A percentile compares a stretch with the other conserved stretches of the same genome.
Conservation (phyloP, 2,113 vertebrate genomes). For the Vombatus ursinus region DNA sequence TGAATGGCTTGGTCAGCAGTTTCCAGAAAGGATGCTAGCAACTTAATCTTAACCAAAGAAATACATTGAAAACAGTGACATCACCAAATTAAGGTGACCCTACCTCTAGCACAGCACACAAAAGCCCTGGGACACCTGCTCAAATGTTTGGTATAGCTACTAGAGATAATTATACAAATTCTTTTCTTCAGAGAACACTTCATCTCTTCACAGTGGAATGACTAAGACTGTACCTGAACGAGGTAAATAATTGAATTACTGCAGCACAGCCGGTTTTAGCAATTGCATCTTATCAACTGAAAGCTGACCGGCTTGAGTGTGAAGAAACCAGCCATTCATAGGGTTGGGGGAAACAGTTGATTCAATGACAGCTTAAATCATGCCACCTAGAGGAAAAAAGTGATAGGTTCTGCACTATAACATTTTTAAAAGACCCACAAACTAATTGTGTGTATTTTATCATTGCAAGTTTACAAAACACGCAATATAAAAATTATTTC, state of each 20-base stretch:
- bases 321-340: slow-evolving; percentile 24
- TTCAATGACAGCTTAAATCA: slow-evolving; percentile 49
- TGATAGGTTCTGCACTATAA: neutral
- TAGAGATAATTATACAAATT: neutral
- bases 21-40: slow-evolving; percentile 71
- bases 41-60: slow-evolving; percentile 73
- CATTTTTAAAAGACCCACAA: neutral
- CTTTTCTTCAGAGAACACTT: slow-evolving; percentile 15
- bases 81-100: neutral
- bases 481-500: neutral
- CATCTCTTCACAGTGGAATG: slow-evolving; percentile 15
- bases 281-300: slow-evolving; percentile 40
- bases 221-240: neutral
- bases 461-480: neutral
- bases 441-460: slow-evolving; percentile 1
- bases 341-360: neutral
- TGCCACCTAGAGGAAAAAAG: slow-evolving; percentile 68
- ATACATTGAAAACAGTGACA: neutral
- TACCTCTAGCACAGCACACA: neutral
- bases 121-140: neutral
- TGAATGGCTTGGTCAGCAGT: slow-evolving; percentile 77
- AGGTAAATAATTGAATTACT: slow-evolving; percentile 20
- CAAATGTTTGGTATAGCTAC: neutral
- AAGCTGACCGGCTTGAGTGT: neutral
- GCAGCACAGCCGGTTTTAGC: neutral